Conservation (phyloP, 1,140 invertebrate genomes). For the Oryctes rhinoceros region DNA sequence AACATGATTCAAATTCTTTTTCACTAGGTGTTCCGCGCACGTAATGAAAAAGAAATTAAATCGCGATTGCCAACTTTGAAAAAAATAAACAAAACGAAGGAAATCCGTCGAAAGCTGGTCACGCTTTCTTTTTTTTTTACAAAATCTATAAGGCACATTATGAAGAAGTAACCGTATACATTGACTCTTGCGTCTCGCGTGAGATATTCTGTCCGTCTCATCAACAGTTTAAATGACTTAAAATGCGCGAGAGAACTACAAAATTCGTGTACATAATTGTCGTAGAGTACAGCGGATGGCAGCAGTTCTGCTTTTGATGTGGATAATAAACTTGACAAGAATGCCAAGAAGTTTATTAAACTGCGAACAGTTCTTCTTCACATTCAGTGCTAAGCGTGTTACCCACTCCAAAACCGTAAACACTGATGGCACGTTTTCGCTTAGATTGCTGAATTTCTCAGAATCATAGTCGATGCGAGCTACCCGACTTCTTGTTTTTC, state of each 20-base stretch:
- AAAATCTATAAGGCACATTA: constrained; percentile 39
- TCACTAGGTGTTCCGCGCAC: constrained; percentile 50
- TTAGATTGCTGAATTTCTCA: constrained; percentile 13
- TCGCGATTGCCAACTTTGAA: constrained; percentile 28
- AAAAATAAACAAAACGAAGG: constrained; percentile 27
- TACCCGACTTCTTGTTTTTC: constrained; percentile 68
- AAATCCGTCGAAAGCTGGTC: background rate
- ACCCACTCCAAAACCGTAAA: too few species aligned
- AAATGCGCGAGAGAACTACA: constrained; percentile 50
- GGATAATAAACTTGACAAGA: too few species aligned
- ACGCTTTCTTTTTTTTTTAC: background rate
- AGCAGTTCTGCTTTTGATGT: too few species aligned
- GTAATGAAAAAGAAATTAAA: constrained; percentile 55
- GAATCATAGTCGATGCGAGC: constrained; percentile 52
- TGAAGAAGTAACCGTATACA: constrained; percentile 26
- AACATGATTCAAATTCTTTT: constrained; percentile 51
- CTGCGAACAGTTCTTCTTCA: too few species aligned
- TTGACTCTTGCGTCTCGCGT: background rate
- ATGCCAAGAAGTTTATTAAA: too few species aligned
- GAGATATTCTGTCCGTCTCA: constrained; percentile 48
- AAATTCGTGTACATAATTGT: constrained; percentile 15
- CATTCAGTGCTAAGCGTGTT: too few species aligned
- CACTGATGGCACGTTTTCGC: constrained; percentile 42
- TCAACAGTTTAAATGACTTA: constrained; percentile 50
- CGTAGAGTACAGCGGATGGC: constrained; percentile 42